Conservation (phyloP, 2,888 invertebrate species). For the Brachyptera putata region DNA sequence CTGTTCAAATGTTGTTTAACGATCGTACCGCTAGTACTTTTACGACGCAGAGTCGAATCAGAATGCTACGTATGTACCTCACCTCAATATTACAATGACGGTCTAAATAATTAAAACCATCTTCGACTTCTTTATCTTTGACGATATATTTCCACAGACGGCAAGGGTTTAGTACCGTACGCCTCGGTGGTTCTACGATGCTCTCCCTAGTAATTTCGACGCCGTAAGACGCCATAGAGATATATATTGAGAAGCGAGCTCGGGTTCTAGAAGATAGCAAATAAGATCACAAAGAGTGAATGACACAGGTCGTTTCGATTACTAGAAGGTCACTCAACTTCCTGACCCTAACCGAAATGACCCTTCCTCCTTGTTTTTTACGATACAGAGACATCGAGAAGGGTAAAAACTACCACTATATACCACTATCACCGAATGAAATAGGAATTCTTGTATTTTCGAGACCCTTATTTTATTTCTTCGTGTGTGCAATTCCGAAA, state of each 20-base stretch:
- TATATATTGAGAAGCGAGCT: too few species aligned
- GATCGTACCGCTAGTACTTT: too few species aligned
- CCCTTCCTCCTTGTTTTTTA: conserved; percentile 14
- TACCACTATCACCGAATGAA: conserved; percentile 6
- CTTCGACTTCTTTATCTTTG: too few species aligned
- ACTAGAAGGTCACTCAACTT: conserved; percentile 13
- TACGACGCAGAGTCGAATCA: too few species aligned
- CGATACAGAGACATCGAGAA: conserved; percentile 11
- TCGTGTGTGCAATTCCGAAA: conserved; percentile 8
- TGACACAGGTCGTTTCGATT: conserved; percentile 17
- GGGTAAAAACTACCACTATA: conserved; percentile 19
- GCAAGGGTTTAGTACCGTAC: neutral
- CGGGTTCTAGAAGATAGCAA: neutral
- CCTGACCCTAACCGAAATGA: conserved; percentile 15
- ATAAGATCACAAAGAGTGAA: neutral
- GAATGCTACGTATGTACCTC: neutral
- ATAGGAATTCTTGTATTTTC: conserved; percentile 17
- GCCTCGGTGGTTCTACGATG: neutral
- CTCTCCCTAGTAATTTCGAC: neutral
- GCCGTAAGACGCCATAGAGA: too few species aligned
- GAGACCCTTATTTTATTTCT: conserved; percentile 10
- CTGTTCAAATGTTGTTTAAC: too few species aligned
- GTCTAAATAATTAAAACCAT: neutral
- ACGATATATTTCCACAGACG: neutral
- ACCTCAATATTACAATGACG: neutral